phyloP scores from a whole-genome alignment of 2,113 vertebrate species.

The Cynopterus brachyotis region DNA sequence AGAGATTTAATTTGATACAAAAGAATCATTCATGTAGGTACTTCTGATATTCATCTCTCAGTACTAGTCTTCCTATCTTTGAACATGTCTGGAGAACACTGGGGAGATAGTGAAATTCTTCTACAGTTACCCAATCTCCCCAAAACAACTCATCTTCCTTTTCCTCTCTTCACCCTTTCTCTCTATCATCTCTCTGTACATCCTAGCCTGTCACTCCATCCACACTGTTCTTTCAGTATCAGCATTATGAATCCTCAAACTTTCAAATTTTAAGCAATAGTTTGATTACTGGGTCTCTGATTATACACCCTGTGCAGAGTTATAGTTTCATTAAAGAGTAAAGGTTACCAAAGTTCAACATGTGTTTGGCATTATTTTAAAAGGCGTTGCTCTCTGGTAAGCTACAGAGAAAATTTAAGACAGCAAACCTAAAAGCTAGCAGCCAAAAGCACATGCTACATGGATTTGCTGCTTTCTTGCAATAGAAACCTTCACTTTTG shows the following conservation, averaged over 20 bases:
- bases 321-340: conserved; percentile 42
- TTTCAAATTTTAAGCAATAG: neutral
- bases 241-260: neutral
- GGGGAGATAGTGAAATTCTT: neutral
- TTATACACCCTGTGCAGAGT: neutral
- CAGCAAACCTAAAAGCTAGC: neutral
- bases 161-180: neutral
- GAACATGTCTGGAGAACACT: neutral
- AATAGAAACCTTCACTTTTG: neutral
- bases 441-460: neutral
- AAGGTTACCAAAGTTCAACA: conserved; percentile 57
- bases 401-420: neutral
- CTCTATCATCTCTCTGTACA: neutral
- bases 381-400: neutral
- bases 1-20: conserved; percentile 19
- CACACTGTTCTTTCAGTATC: neutral
- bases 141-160: neutral
- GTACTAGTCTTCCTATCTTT: neutral
- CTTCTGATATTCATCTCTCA: conserved; percentile 30
- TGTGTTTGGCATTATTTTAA: conserved; percentile 44
- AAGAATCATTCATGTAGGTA: neutral
- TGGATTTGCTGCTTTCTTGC: neutral
- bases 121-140: neutral
- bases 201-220: neutral
- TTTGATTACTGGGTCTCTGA: conserved; percentile 39